phyloP scores from a whole-genome alignment of 2,797 vertebrate species.

The Knipowitschia caucasica region DNA sequence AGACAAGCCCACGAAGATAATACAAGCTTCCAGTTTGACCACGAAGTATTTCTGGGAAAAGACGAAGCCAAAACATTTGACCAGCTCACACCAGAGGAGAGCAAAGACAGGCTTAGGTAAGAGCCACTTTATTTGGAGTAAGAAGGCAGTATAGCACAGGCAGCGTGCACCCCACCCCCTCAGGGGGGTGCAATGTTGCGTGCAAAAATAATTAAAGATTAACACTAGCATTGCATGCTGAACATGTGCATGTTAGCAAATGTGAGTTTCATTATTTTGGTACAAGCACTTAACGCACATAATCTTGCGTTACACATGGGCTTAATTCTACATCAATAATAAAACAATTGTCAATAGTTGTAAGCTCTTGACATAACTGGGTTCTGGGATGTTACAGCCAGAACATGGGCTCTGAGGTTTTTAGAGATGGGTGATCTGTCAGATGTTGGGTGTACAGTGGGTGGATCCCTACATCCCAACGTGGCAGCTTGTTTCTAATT shows the following conservation, averaged over 20 bases:
- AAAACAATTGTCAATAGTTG: slow-evolving; percentile 25
- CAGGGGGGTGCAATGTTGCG: slow-evolving; percentile 32
- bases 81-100: slow-evolving; percentile 91
- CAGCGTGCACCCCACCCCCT: background rate
- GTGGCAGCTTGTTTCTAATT: slow-evolving; percentile 68
- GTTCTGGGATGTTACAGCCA: background rate
- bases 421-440: slow-evolving; percentile 24
- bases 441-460: slow-evolving; percentile 53
- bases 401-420: background rate
- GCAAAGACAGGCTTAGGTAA: slow-evolving; percentile 89
- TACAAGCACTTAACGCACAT: slow-evolving; percentile 29
- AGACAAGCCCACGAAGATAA: slow-evolving; percentile 80
- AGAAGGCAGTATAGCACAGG: slow-evolving; percentile 29
- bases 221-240: slow-evolving; percentile 42
- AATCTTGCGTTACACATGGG: slow-evolving; percentile 21
- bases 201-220: slow-evolving; percentile 32
- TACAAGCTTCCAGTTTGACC: slow-evolving; percentile 89
- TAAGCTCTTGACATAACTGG: slow-evolving; percentile 14
- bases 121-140: slow-evolving; percentile 32
- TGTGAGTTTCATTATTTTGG: slow-evolving; percentile 16
- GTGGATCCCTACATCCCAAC: slow-evolving; percentile 74
- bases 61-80: slow-evolving; percentile 93
- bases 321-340: slow-evolving; percentile 49
- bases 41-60: slow-evolving; percentile 95
- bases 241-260: slow-evolving; percentile 36